phyloP scores from a whole-genome alignment of 30 jellyfish, hydroid and myxozoan genomes.

The Cassiopea andromeda region DNA sequence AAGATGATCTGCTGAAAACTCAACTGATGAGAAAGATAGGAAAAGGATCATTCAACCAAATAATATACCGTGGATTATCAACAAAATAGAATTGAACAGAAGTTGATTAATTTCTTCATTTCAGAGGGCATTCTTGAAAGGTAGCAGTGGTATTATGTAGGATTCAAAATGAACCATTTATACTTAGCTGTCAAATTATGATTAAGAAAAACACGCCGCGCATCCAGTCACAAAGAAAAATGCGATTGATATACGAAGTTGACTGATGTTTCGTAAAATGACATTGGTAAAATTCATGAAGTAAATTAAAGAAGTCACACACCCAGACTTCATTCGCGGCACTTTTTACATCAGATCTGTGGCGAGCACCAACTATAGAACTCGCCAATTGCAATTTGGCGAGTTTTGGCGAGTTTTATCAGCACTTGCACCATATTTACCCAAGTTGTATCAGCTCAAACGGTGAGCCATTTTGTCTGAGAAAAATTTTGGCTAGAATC shows the following conservation, averaged over 20 bases:
- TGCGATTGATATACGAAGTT: not conserved
- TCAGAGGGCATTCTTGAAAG: not conserved
- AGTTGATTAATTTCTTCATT: not conserved
- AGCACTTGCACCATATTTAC: too few species aligned
- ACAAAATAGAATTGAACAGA: not conserved
- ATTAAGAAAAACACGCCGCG: not conserved
- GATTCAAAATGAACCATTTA: conserved; percentile 3
- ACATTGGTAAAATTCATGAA: not conserved
- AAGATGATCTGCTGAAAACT: not conserved
- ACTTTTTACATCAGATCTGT: too few species aligned
- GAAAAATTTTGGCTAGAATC: too few species aligned
- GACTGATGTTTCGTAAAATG: not conserved
- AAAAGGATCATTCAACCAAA: not conserved
- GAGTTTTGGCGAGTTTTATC: too few species aligned
- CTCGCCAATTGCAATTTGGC: too few species aligned
- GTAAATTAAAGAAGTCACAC: not conserved
- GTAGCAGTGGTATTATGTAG: conserved; percentile 5
- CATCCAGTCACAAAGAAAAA: not conserved
- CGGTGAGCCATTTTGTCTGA: too few species aligned
- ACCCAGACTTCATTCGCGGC: too few species aligned
- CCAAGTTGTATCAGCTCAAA: too few species aligned
- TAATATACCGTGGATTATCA: not conserved
- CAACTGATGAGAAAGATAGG: not conserved
- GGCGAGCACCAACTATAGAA: too few species aligned
- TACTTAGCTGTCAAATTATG: not conserved